These are phyloP conservation scores for Marronus borbonicus DNA, from an alignment of 2,888 invertebrate species.

Conservation along the genomic window DNA sequence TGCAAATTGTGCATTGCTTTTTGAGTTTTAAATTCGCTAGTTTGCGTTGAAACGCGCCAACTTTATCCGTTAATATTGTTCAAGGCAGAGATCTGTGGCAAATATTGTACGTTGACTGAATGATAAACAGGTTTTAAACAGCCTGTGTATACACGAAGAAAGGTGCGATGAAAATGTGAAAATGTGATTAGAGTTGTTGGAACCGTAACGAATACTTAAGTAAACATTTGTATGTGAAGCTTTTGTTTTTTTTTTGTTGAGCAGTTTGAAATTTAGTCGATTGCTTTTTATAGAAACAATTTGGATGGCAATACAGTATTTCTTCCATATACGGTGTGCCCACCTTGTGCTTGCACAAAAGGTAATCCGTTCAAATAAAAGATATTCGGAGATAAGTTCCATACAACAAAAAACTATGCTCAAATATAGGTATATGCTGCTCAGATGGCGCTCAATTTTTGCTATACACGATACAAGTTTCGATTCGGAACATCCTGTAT, in stretches of 20 bases:
- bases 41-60: neutral
- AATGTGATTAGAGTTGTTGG: neutral
- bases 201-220: neutral
- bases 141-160: neutral
- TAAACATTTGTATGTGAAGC: neutral
- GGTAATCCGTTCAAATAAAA: no score
- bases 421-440: no score
- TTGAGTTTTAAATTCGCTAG: slow-evolving; percentile 17
- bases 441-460: no score
- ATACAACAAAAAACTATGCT: no score
- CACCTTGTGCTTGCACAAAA: no score
- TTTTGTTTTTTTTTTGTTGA: neutral
- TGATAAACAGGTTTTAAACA: slow-evolving; percentile 1
- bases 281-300: no score
- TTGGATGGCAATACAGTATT: no score
- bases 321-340: no score
- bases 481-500: no score
- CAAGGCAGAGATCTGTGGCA: neutral
- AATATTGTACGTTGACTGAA: slow-evolving; percentile 12
- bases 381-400: no score
- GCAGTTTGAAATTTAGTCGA: no score
- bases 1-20: slow-evolving; percentile 65
- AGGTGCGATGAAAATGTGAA: neutral
- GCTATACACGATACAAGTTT: no score
- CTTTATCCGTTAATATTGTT: slow-evolving; percentile 6